Conservation (phyloP, 2,113 vertebrate genomes). For the Ariopsis seemanni region DNA sequence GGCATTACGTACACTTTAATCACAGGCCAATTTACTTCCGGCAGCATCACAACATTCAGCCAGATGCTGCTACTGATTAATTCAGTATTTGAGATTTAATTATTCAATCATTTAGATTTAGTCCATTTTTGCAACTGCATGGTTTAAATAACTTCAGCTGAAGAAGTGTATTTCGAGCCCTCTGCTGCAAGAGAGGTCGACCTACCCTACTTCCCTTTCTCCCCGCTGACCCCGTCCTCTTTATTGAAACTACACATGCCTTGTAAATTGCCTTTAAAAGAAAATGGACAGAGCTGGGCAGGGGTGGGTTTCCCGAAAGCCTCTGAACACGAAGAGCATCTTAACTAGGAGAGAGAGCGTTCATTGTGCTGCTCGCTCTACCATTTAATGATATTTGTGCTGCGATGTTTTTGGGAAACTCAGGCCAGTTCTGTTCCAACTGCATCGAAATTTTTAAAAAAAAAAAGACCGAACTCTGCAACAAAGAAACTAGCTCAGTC, state of each 20-base stretch:
- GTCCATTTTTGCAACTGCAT: neutral
- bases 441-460: neutral
- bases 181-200: neutral
- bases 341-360: no score
- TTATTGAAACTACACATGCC: neutral
- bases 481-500: neutral
- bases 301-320: no score
- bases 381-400: no score
- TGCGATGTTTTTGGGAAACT: no score
- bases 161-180: neutral
- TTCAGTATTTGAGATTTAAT: conserved; percentile 3
- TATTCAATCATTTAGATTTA: neutral
- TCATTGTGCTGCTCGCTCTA: no score
- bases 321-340: no score
- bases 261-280: neutral
- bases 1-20: no score
- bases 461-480: neutral
- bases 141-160: neutral
- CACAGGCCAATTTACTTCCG: neutral
- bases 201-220: neutral
- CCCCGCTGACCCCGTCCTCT: neutral
- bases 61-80: neutral
- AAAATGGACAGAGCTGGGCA: neutral
- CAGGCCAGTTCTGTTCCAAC: neutral
- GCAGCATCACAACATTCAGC: neutral